Conservation (phyloP, 2,888 invertebrate species). For the Pterostichus niger region DNA sequence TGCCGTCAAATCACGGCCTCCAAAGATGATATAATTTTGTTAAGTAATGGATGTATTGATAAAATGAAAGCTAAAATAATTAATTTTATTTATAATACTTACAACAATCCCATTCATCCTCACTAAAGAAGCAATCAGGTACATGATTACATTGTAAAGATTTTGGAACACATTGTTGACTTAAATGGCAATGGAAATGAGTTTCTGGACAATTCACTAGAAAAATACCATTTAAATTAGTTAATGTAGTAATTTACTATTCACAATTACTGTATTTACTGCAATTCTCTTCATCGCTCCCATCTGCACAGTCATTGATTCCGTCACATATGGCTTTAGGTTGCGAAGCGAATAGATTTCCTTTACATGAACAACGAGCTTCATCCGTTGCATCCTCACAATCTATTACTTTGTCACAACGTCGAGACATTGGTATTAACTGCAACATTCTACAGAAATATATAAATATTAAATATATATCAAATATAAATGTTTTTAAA, state of each 20-base stretch:
- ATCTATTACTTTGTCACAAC: conserved; percentile 85
- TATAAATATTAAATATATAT: conserved; percentile 33
- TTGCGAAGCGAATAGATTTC: conserved; percentile 80
- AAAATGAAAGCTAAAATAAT: no score
- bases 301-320: conserved; percentile 85
- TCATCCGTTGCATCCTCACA: conserved; percentile 93
- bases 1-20: no score
- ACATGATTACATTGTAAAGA: conserved; percentile 83
- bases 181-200: conserved; percentile 83
- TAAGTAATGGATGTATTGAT: no score
- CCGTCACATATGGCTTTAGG: conserved; percentile 87
- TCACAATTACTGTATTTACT: conserved; percentile 77
- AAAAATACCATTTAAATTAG: conserved; percentile 69
- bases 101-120: conserved; percentile 91
- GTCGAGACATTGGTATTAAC: conserved; percentile 80
- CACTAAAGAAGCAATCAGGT: conserved; percentile 83
- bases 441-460: conserved; percentile 82
- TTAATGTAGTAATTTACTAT: no score
- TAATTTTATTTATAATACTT: conserved; percentile 73
- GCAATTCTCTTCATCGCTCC: conserved; percentile 87
- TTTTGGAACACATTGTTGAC: conserved; percentile 82
- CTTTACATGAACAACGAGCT: conserved; percentile 85
- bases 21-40: no score
- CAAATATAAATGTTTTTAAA: no score
- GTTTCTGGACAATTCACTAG: conserved; percentile 80